A percentile compares a stretch with the other conserved stretches of the same genome.
Conservation (phyloP, 2,797 vertebrate species). For the Squalus acanthias region DNA sequence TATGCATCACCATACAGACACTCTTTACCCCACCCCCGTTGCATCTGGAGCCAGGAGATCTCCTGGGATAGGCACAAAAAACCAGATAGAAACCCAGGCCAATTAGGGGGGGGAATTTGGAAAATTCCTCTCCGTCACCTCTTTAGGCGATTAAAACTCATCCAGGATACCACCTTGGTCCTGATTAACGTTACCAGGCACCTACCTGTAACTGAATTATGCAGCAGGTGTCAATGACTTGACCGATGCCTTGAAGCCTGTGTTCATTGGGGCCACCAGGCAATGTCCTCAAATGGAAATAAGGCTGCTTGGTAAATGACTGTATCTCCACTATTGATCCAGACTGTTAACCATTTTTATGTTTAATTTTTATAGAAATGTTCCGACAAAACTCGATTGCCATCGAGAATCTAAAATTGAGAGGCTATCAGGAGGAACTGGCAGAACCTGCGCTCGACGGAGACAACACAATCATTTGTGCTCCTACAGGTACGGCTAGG, state of each 20-base stretch:
- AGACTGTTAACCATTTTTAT: not conserved
- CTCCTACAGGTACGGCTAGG: constrained; percentile 38
- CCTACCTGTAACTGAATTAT: not conserved
- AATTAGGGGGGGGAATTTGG: not conserved
- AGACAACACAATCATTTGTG: constrained; percentile 62
- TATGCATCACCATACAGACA: not conserved
- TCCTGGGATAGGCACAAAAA: not conserved
- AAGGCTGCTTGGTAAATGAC: not conserved
- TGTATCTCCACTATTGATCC: not conserved
- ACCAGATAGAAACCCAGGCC: not conserved
- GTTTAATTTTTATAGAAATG: not conserved
- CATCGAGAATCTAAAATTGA: constrained; percentile 37
- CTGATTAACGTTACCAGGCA: not conserved
- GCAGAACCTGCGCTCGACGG: constrained; percentile 53
- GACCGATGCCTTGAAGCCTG: not conserved
- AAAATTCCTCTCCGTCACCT: not conserved
- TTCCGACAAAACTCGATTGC: not conserved
- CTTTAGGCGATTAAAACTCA: not conserved
- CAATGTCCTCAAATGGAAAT: not conserved
- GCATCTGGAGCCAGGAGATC: not conserved
- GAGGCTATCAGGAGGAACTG: constrained; percentile 59
- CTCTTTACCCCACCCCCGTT: too few relatives aligned
- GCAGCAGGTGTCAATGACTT: not conserved
- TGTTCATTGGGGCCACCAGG: not conserved
- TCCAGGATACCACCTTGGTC: not conserved